Evolutionary conservation across 2,888 invertebrate genomes (phyloP).

Genomic region (Allacma fusca): DNA sequence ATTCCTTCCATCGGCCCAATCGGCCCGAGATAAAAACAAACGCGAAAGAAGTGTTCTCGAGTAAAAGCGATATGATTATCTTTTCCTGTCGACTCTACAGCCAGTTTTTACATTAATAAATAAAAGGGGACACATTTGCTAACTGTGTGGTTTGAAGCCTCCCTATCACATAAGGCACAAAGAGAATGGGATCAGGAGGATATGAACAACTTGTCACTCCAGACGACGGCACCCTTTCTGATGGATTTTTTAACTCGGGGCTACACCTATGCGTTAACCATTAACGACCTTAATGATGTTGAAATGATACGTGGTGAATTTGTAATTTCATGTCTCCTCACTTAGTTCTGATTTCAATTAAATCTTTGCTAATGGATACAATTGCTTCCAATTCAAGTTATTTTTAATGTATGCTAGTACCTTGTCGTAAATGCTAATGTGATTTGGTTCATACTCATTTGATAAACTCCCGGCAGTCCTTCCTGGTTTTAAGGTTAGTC

Average conservation of each 20-base stretch:
- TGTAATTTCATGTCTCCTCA: too few species aligned
- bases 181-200: background rate
- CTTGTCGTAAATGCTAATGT: too few species aligned
- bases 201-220: constrained; percentile 3
- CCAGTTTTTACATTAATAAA: background rate
- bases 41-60: constrained; percentile 6
- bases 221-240: background rate
- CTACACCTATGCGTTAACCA: too few species aligned
- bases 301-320: too few species aligned
- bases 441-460: too few species aligned
- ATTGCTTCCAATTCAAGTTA: too few species aligned
- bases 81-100: background rate
- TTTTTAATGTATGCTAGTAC: too few species aligned
- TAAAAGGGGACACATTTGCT: background rate
- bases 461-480: too few species aligned
- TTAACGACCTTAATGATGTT: too few species aligned
- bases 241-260: background rate
- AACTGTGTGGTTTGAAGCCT: background rate
- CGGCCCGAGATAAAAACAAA: constrained; percentile 1
- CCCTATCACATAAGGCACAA: background rate
- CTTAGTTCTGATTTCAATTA: too few species aligned
- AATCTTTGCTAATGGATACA: too few species aligned
- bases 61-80: constrained; percentile 12
- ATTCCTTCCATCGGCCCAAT: background rate
- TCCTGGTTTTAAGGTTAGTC: too few species aligned